Conservation (phyloP, 1,140 invertebrate genomes). For the Drosophila albomicans region DNA sequence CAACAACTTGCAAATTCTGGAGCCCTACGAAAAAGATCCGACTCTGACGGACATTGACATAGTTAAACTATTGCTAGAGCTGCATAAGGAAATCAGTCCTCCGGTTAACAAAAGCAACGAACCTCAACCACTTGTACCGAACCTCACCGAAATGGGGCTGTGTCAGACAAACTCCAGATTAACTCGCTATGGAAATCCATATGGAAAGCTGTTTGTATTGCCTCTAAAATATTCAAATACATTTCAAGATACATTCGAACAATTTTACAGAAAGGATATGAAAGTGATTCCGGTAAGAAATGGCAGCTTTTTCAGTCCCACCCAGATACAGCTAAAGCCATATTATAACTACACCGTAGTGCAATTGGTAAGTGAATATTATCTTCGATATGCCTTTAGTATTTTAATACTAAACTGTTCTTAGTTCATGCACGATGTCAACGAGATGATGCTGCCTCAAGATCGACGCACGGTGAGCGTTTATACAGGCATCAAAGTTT, state of each 20-base stretch:
- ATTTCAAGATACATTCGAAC: neutral
- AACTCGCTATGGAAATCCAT: slow-evolving; percentile 62
- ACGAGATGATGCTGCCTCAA: slow-evolving; percentile 65
- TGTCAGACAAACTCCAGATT: slow-evolving; percentile 66
- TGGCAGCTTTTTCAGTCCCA: slow-evolving; percentile 53
- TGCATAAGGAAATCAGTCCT: slow-evolving; percentile 39
- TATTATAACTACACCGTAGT: slow-evolving; percentile 36
- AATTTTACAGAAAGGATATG: neutral
- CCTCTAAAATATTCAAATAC: neutral
- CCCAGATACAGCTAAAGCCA: slow-evolving; percentile 43
- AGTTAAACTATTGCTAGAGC: slow-evolving; percentile 44
- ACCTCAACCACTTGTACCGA: slow-evolving; percentile 28
- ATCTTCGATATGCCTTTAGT: neutral
- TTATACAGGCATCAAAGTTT: slow-evolving; percentile 41
- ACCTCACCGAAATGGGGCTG: slow-evolving; percentile 70
- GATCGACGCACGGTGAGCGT: slow-evolving; percentile 54
- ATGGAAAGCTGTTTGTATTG: slow-evolving; percentile 49
- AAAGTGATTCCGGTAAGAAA: slow-evolving; percentile 22
- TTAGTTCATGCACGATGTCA: slow-evolving; percentile 70
- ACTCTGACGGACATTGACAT: slow-evolving; percentile 50
- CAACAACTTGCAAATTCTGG: slow-evolving; percentile 49
- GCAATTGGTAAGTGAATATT: slow-evolving; percentile 27
- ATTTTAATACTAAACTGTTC: neutral
- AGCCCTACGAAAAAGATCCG: slow-evolving; percentile 64
- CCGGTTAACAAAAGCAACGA: neutral